These are phyloP conservation scores for Aurelia sp. DNA, from an alignment of 30 jellyfish, hydroid and myxozoan genomes.

Conservation along the genomic window DNA sequence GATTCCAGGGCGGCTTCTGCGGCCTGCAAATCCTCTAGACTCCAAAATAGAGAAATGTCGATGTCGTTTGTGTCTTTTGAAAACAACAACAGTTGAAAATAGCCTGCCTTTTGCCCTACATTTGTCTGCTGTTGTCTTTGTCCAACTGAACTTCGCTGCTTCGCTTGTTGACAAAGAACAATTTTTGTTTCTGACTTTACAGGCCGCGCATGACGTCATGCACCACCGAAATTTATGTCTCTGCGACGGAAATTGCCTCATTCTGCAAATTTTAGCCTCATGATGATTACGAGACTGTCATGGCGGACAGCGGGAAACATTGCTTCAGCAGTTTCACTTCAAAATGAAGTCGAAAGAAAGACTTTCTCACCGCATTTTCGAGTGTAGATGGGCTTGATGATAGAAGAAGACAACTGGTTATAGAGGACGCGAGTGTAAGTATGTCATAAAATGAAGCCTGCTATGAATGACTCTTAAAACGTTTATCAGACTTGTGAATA, in stretches of 20 bases:
- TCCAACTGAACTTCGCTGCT: constrained; percentile 14
- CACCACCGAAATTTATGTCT: no score
- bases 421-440: no score
- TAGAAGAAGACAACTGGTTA: no score
- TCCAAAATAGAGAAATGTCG: constrained; percentile 91
- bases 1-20: constrained; percentile 98
- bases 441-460: no score
- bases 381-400: no score
- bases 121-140: constrained; percentile 5
- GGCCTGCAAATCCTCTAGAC: constrained; percentile 94
- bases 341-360: no score
- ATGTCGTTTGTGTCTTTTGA: neutral
- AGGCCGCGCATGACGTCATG: constrained; percentile 76
- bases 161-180: constrained; percentile 64
- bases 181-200: constrained; percentile 35
- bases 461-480: no score
- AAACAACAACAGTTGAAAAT: neutral
- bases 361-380: no score
- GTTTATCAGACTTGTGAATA: no score
- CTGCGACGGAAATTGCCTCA: neutral
- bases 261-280: neutral
- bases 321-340: no score
- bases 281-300: constrained; percentile 4
- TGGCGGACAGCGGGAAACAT: no score
- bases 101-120: constrained; percentile 28